These are phyloP conservation scores for Suricata suricatta DNA, from an alignment of 2,113 vertebrate genomes.

Conservation along the genomic window DNA sequence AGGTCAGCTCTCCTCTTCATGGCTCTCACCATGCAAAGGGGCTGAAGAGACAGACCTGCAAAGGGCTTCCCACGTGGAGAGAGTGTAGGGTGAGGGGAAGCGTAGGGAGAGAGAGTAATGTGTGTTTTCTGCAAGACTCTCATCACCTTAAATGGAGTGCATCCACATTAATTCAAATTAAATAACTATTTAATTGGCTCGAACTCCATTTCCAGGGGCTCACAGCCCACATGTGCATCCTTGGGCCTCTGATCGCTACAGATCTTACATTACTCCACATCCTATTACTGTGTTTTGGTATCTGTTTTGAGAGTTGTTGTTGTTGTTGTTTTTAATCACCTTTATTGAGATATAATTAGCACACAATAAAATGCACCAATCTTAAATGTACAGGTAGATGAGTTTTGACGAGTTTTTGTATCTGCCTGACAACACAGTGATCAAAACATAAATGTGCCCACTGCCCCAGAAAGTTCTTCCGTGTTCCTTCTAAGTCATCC, in stretches of 20 bases:
- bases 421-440: not conserved
- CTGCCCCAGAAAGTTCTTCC: not conserved
- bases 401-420: not conserved
- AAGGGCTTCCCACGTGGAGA: not conserved
- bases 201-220: slow-evolving; percentile 79
- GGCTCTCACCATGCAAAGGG: not conserved
- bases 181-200: slow-evolving; percentile 83
- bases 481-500: not conserved
- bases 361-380: not conserved
- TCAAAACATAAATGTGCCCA: not conserved
- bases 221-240: slow-evolving; percentile 54
- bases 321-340: not conserved
- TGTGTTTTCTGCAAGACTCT: slow-evolving; percentile 54
- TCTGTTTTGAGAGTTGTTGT: not conserved
- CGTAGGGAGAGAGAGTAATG: not conserved
- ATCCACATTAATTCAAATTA: slow-evolving; percentile 81
- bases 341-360: slow-evolving; percentile 17
- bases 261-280: slow-evolving; percentile 43
- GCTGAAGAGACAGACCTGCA: not conserved
- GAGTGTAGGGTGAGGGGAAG: not conserved
- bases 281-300: slow-evolving; percentile 23
- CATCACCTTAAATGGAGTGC: slow-evolving; percentile 74
- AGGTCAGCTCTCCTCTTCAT: not conserved
- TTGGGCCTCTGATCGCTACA: slow-evolving; percentile 63
- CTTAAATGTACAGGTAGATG: not conserved